A percentile compares a stretch with the other conserved stretches of the same genome.
phyloP scores from a whole-genome alignment of 2,113 vertebrate species.

The Epinephelus lanceolatus region DNA sequence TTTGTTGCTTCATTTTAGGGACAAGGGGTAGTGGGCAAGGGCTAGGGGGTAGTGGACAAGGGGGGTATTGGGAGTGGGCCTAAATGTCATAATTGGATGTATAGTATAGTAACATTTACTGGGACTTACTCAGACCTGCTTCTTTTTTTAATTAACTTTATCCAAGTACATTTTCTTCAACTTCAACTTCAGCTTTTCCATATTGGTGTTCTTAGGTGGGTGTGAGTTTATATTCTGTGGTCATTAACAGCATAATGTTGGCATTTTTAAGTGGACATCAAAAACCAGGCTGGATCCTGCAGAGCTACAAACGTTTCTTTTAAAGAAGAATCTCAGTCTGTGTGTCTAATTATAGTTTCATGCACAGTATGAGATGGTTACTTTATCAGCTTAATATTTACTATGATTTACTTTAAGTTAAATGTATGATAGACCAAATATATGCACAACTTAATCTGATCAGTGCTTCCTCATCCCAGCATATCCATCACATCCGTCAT shows the following conservation, averaged over 20 bases:
- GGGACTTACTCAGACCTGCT: no score
- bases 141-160: no score
- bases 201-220: background rate
- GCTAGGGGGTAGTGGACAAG: no score
- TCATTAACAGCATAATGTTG: background rate
- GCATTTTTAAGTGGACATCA: no score
- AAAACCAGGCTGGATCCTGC: background rate
- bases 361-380: background rate
- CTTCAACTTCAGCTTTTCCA: background rate
- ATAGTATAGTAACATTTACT: no score
- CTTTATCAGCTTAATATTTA: background rate
- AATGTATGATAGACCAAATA: background rate
- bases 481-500: slow-evolving; percentile 6
- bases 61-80: no score
- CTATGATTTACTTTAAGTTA: background rate
- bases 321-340: background rate
- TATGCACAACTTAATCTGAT: background rate
- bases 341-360: background rate
- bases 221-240: background rate
- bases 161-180: no score
- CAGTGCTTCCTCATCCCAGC: slow-evolving; percentile 5
- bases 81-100: no score
- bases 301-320: background rate
- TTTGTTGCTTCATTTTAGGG: no score
- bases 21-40: no score